phyloP scores from a whole-genome alignment of 1,140 invertebrate species.

The Cotesia typhae region DNA sequence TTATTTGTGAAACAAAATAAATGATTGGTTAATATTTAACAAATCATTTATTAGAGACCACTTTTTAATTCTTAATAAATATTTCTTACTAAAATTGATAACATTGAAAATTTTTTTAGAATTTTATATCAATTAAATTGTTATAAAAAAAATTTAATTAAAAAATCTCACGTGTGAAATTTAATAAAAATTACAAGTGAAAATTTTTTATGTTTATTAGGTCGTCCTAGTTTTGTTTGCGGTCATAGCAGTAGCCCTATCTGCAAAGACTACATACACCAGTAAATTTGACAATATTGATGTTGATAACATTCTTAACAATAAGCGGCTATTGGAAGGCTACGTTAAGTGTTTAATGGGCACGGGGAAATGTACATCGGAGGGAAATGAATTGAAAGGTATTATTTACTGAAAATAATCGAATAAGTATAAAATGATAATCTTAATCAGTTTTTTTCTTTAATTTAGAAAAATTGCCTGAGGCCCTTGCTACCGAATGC shows the following conservation, averaged over 20 bases:
- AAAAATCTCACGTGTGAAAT: too few species aligned
- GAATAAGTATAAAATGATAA: too few species aligned
- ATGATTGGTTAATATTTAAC: too few species aligned
- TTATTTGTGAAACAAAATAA: too few species aligned
- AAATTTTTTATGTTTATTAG: background rate
- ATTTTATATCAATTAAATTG: too few species aligned
- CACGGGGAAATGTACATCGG: constrained; percentile 73
- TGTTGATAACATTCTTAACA: constrained; percentile 71
- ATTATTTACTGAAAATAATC: constrained; percentile 26
- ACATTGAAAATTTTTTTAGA: too few species aligned
- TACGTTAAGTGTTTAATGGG: constrained; percentile 74
- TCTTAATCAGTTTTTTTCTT: constrained; percentile 69
- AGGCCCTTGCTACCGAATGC: constrained; percentile 70
- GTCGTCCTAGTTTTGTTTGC: constrained; percentile 53
- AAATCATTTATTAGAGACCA: too few species aligned
- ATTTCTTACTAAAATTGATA: too few species aligned
- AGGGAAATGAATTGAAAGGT: constrained; percentile 65
- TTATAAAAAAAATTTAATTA: too few species aligned
- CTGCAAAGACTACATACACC: constrained; percentile 65
- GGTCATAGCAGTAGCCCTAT: constrained; percentile 49
- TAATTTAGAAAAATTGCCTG: constrained; percentile 58
- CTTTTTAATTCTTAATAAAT: too few species aligned
- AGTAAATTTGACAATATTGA: constrained; percentile 77
- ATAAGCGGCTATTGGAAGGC: constrained; percentile 69
- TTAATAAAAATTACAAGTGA: too few species aligned